phyloP scores from a whole-genome alignment of 1,140 invertebrate genomes.

The Aradophagus sp. region DNA sequence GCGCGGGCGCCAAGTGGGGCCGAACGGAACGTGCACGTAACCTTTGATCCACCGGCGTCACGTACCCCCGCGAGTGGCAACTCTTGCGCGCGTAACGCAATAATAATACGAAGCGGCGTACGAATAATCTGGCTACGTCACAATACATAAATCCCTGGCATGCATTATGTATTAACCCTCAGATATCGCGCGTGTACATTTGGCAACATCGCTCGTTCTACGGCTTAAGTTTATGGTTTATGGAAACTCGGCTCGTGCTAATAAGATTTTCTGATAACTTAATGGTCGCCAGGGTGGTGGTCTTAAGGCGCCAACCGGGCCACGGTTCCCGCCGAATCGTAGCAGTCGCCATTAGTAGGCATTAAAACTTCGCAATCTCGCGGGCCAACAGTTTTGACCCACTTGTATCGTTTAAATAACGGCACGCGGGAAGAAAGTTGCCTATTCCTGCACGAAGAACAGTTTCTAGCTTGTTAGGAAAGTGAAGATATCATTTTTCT shows the following conservation, averaged over 20 bases:
- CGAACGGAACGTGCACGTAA: conserved; percentile 31
- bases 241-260: conserved; percentile 59
- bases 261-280: conserved; percentile 64
- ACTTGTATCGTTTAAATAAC: conserved; percentile 53
- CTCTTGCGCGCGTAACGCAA: conserved; percentile 51
- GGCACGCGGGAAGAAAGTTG: conserved; percentile 21
- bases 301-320: conserved; percentile 57
- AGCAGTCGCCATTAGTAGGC: conserved; percentile 48
- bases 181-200: conserved; percentile 60
- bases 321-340: conserved; percentile 40
- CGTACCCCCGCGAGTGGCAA: conserved; percentile 45
- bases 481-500: no score
- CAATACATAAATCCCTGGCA: conserved; percentile 57
- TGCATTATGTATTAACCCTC: conserved; percentile 60
- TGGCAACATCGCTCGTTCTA: conserved; percentile 56
- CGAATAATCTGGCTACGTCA: conserved; percentile 55
- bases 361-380: conserved; percentile 55
- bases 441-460: no score
- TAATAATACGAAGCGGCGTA: conserved; percentile 49
- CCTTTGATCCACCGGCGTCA: conserved; percentile 49
- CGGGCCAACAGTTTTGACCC: conserved; percentile 25
- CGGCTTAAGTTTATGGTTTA: conserved; percentile 63
- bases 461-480: no score
- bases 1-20: conserved; percentile 22
- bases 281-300: conserved; percentile 54